phyloP scores from a whole-genome alignment of 1,140 invertebrate species.

The Polypedilum vanderplanki region DNA sequence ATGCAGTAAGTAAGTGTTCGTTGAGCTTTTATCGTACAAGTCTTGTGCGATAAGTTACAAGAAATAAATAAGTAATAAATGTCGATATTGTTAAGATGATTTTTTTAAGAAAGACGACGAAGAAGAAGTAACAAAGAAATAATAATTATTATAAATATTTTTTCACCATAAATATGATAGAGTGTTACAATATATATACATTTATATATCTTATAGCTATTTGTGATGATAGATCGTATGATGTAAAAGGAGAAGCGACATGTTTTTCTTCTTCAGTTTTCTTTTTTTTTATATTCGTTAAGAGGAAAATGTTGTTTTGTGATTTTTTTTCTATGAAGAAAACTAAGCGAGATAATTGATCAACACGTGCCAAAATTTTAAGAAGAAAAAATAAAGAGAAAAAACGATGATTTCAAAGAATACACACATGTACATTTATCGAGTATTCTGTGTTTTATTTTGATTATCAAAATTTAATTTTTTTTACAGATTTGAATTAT shows the following conservation, averaged over 20 bases:
- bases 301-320: background rate
- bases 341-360: background rate
- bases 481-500: background rate
- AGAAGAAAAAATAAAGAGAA: background rate
- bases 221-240: constrained; percentile 11
- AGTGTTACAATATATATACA: background rate
- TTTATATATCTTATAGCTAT: no score
- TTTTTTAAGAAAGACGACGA: constrained; percentile 11
- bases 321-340: background rate
- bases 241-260: background rate
- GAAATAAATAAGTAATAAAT: background rate
- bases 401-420: background rate
- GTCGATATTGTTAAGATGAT: background rate
- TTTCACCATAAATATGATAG: background rate
- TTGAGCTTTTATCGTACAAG: background rate
- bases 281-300: no score
- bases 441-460: background rate
- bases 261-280: background rate
- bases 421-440: background rate
- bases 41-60: background rate
- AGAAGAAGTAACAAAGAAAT: background rate
- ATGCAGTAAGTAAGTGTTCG: background rate
- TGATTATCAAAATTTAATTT: background rate
- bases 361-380: constrained; percentile 5
- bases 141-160: background rate